A percentile compares a stretch with the other conserved stretches of the same genome.
These are phyloP conservation scores for Coregonus suidteri DNA, from an alignment of 2,797 vertebrate species.

Conservation along the genomic window DNA sequence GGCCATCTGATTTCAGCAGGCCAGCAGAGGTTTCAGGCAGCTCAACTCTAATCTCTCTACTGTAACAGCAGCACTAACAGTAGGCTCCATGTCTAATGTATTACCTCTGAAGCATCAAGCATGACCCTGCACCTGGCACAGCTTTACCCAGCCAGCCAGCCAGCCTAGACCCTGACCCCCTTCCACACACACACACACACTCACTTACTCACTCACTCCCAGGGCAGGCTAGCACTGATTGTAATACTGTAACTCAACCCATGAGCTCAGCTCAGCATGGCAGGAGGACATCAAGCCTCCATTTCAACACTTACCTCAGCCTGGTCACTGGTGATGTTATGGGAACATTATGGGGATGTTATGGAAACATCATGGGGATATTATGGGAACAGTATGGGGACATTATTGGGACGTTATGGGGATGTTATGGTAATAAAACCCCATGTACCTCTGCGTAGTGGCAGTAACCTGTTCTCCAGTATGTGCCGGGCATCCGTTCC, in stretches of 20 bases:
- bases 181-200: neutral
- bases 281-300: constrained; percentile 3
- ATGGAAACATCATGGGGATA: neutral
- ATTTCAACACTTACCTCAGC: constrained; percentile 8
- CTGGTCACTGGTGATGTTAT: neutral
- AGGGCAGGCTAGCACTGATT: neutral
- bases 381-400: neutral
- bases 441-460: constrained; percentile 84
- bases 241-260: neutral
- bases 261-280: constrained; percentile 10
- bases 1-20: neutral
- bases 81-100: constrained; percentile 66
- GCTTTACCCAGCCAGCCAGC: constrained; percentile 45
- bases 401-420: neutral
- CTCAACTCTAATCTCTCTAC: constrained; percentile 50
- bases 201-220: neutral
- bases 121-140: constrained; percentile 48
- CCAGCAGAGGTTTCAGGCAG: too few relatives aligned
- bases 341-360: neutral
- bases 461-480: constrained; percentile 90
- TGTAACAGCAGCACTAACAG: constrained; percentile 47
- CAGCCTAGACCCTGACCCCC: constrained; percentile 33
- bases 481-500: constrained; percentile 88
- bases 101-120: constrained; percentile 64
- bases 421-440: neutral